phyloP scores from a whole-genome alignment of 2,797 vertebrate species.

The Kryptolebias ocellatus region DNA sequence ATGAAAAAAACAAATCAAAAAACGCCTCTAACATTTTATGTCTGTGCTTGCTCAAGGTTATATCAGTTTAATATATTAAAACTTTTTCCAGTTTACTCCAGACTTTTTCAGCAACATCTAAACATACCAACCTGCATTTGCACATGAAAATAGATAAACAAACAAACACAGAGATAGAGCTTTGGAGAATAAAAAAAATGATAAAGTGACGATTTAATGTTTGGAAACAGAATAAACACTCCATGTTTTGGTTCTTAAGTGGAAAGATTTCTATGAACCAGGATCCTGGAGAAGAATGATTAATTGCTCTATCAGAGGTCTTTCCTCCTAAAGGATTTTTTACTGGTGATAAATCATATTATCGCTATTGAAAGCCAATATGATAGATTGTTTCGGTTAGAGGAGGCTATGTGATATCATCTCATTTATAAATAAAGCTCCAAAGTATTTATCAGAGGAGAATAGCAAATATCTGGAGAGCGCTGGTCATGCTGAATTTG shows the following conservation, averaged over 20 bases:
- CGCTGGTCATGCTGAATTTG: slow-evolving; percentile 34
- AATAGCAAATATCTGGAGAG: slow-evolving; percentile 42
- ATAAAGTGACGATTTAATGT: slow-evolving; percentile 73
- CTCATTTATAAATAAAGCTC: slow-evolving; percentile 69
- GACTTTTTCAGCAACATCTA: slow-evolving; percentile 40
- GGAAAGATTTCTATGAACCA: slow-evolving; percentile 64
- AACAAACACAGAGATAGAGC: slow-evolving; percentile 53
- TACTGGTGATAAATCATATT: slow-evolving; percentile 83
- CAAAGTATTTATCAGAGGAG: slow-evolving; percentile 59
- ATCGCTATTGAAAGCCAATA: slow-evolving; percentile 82
- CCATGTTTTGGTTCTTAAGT: slow-evolving; percentile 63
- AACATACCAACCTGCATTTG: slow-evolving; percentile 33
- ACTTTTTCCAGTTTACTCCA: slow-evolving; percentile 40
- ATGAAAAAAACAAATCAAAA: slow-evolving; percentile 19
- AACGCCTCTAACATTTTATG: slow-evolving; percentile 30
- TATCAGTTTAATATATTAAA: slow-evolving; percentile 63
- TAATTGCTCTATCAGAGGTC: slow-evolving; percentile 79
- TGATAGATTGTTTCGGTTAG: slow-evolving; percentile 78
- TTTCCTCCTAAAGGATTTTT: slow-evolving; percentile 69
- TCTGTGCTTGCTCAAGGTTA: slow-evolving; percentile 57
- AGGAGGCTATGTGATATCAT: slow-evolving; percentile 70
- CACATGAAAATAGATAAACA: slow-evolving; percentile 38
- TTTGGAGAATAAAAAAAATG: slow-evolving; percentile 64
- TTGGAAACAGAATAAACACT: slow-evolving; percentile 76
- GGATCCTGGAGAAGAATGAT: slow-evolving; percentile 78